phyloP scores from a whole-genome alignment of 2,113 vertebrate species.

The Potamarius usumacintae region DNA sequence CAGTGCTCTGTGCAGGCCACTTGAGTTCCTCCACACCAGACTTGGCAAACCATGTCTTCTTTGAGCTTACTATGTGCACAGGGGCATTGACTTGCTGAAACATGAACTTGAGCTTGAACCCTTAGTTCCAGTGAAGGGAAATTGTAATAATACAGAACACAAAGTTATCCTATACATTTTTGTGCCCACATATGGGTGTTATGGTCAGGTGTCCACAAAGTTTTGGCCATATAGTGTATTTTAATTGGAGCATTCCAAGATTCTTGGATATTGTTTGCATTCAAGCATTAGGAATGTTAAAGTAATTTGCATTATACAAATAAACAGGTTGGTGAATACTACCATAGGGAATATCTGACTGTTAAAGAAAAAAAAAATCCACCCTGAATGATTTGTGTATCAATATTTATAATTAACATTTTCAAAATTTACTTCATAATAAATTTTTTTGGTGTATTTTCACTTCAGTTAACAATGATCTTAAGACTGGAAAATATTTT shows the following conservation, averaged over 20 bases:
- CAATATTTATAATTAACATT: neutral
- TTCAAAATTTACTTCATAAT: neutral
- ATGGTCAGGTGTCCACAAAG: neutral
- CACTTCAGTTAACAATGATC: neutral
- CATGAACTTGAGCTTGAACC: neutral
- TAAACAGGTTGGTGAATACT: neutral
- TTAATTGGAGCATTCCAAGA: neutral
- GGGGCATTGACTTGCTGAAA: neutral
- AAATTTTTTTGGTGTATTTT: neutral
- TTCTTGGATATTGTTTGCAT: neutral
- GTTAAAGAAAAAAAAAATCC: neutral
- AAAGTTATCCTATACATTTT: neutral
- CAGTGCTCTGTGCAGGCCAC: too few species aligned
- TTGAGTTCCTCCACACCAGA: too few species aligned
- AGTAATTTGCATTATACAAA: neutral
- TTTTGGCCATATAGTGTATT: neutral
- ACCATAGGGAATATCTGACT: neutral
- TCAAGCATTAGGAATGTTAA: neutral
- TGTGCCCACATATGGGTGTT: neutral
- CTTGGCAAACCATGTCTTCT: too few species aligned
- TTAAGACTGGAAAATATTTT: neutral
- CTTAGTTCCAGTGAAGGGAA: neutral
- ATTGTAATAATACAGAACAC: neutral
- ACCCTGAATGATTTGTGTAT: neutral
- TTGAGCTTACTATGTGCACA: neutral